Evolutionary conservation across 2,888 invertebrate genomes (phyloP).

Genomic region (Helobdella robusta): DNA sequence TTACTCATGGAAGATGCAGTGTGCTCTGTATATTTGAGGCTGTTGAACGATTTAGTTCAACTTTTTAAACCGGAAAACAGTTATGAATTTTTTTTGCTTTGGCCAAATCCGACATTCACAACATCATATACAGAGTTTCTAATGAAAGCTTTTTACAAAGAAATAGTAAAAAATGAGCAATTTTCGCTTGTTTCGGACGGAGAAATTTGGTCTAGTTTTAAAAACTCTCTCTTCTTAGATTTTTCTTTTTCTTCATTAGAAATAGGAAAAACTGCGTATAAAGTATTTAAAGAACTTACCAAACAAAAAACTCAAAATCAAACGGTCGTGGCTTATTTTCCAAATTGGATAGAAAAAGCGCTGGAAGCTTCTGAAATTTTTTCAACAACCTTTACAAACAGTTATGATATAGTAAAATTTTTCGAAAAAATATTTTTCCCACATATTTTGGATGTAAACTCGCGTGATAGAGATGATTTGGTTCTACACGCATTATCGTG

Average conservation of each 20-base stretch:
- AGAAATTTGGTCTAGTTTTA: slow-evolving; percentile 29
- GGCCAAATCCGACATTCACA: slow-evolving; percentile 29
- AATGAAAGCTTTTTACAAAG: slow-evolving; percentile 28
- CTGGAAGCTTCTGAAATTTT: slow-evolving; percentile 19
- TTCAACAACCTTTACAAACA: slow-evolving; percentile 25
- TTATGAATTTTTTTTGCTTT: slow-evolving; percentile 29
- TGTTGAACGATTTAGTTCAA: slow-evolving; percentile 33
- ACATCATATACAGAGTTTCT: slow-evolving; percentile 28
- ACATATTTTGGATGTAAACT: slow-evolving; percentile 28
- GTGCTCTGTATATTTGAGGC: slow-evolving; percentile 32
- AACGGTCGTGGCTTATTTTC: slow-evolving; percentile 23
- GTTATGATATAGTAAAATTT: slow-evolving; percentile 31
- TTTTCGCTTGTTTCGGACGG: slow-evolving; percentile 30
- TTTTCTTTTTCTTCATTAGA: slow-evolving; percentile 16
- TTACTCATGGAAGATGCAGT: slow-evolving; percentile 37
- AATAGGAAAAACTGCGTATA: slow-evolving; percentile 20
- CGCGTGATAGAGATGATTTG: slow-evolving; percentile 32
- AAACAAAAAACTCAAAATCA: background rate
- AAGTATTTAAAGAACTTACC: slow-evolving; percentile 24
- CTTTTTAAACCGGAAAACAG: slow-evolving; percentile 5
- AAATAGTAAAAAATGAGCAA: slow-evolving; percentile 21
- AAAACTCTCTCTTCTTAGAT: slow-evolving; percentile 34
- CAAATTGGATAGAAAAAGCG: slow-evolving; percentile 26
- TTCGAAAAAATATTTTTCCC: slow-evolving; percentile 36
- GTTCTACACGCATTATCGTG: slow-evolving; percentile 36